These are phyloP conservation scores for Taenaris catops DNA, from an alignment of 2,888 invertebrate species.

Conservation along the genomic window DNA sequence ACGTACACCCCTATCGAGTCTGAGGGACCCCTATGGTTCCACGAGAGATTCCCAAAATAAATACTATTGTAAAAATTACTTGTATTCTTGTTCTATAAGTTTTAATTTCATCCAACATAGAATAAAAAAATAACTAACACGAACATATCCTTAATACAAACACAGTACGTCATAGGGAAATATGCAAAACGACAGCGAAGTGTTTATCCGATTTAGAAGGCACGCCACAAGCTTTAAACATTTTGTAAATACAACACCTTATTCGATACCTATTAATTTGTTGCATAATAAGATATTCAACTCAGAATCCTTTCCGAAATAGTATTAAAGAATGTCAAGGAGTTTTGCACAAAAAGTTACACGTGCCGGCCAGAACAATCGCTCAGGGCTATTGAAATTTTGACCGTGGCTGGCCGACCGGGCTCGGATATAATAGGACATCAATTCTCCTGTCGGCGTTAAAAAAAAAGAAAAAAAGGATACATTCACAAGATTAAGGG, in stretches of 20 bases:
- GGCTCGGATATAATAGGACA: conserved; percentile 63
- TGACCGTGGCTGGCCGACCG: conserved; percentile 53
- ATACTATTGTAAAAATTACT: too few species aligned
- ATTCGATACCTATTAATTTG: conserved; percentile 43
- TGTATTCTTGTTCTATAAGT: too few species aligned
- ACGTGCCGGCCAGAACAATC: conserved; percentile 66
- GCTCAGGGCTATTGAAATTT: conserved; percentile 73
- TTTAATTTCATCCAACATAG: too few species aligned
- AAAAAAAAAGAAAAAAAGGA: conserved; percentile 39
- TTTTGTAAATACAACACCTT: conserved; percentile 29
- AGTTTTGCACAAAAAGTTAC: conserved; percentile 75
- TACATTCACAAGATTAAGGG: conserved; percentile 23
- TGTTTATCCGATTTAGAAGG: conserved; percentile 33
- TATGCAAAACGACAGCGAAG: too few species aligned
- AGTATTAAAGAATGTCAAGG: conserved; percentile 61
- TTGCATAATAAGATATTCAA: conserved; percentile 74
- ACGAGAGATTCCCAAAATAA: too few species aligned
- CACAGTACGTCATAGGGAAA: too few species aligned
- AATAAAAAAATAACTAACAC: too few species aligned
- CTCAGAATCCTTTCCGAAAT: conserved; percentile 50
- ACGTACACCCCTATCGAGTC: too few species aligned
- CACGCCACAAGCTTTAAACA: conserved; percentile 37
- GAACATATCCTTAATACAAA: too few species aligned
- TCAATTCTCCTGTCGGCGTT: conserved; percentile 48
- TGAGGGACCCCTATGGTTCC: too few species aligned